A percentile compares a stretch with the other conserved stretches of the same genome.
phyloP scores from a whole-genome alignment of 2,797 vertebrate genomes.

The Galagoides demidoff region DNA sequence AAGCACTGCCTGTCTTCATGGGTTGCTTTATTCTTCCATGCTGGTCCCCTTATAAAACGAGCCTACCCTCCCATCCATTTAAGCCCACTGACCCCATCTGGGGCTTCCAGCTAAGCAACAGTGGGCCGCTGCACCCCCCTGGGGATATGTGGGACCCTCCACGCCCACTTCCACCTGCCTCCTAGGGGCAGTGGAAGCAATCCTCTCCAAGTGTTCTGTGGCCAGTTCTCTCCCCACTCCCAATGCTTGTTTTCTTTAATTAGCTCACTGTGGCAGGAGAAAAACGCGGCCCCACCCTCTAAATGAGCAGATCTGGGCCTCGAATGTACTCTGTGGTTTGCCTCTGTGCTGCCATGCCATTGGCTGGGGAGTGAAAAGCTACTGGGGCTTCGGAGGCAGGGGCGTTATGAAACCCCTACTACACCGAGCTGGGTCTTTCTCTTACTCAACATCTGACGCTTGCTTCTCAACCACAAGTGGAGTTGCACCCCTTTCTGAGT shows the following conservation, averaged over 20 bases:
- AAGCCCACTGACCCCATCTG: accelerated
- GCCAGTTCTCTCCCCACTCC: conserved; percentile 54
- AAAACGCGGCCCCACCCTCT: conserved; percentile 75
- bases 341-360: conserved; percentile 68
- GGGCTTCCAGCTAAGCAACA: background rate
- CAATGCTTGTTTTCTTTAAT: conserved; percentile 79
- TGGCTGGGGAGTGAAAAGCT: conserved; percentile 62
- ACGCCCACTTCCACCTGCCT: conserved; percentile 50
- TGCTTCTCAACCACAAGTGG: conserved; percentile 36
- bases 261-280: conserved; percentile 80
- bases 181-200: background rate
- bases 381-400: background rate
- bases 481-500: conserved; percentile 55
- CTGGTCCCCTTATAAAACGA: background rate
- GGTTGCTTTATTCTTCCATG: background rate
- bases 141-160: background rate
- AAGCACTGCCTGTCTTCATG: background rate
- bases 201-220: conserved; percentile 47
- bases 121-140: background rate
- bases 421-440: background rate
- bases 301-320: conserved; percentile 80
- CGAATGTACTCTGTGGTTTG: conserved; percentile 80
- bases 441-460: conserved; percentile 58
- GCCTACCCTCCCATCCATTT: background rate
- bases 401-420: background rate